Evolutionary conservation across 1,140 invertebrate genomes (phyloP), one percentile per base, ranked within the genome.

Genomic region (Drosophila lacteicornis): DNA sequence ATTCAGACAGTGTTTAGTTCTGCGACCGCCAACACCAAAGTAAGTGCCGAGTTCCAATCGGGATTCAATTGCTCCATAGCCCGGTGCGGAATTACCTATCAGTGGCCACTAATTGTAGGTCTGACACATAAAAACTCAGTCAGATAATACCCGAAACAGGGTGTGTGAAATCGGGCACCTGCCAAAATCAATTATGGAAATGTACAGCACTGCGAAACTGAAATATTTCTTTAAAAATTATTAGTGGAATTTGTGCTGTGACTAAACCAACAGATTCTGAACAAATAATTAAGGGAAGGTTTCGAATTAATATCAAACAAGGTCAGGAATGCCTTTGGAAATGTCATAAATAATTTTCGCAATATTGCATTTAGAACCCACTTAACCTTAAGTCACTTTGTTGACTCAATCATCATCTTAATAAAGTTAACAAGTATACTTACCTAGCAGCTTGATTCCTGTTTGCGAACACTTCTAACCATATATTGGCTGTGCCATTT

Each of bases 1-100:
- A 90, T 74, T 91, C 88, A 91, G 73, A 91, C 76, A 78, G 79
- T 85, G 80, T 68, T 79, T 77, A 75, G 90, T 91, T 85, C 68
- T 88, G 62, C 47, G 22, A 38, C 61, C 60, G 84, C 38, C 68
- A 75, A 87, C 79, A 79, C 67, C 66, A 57, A 70, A 71, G 86
- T 91, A 86, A 90, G 85, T 90, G 71, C 59, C 40, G 22, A 68
- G 17, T 68, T 67, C 13, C 17, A 30, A 40, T 40, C 15, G 43
- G 30, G 38, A 59, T 43, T 49, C 51, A 79, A 38, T 68, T 73
- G 30, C 38, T 22, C 38, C 65, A 15, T 22, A 22, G 62, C 12
- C 19, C 51, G 45, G 36, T n/a, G 13, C 19, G 36, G 53, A 56
- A 40, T 40, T 40, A 57, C 33, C 73, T 65, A 67, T 76, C 53